phyloP scores from a whole-genome alignment of 1,140 invertebrate species.

The Aphelenchoides avenae region DNA sequence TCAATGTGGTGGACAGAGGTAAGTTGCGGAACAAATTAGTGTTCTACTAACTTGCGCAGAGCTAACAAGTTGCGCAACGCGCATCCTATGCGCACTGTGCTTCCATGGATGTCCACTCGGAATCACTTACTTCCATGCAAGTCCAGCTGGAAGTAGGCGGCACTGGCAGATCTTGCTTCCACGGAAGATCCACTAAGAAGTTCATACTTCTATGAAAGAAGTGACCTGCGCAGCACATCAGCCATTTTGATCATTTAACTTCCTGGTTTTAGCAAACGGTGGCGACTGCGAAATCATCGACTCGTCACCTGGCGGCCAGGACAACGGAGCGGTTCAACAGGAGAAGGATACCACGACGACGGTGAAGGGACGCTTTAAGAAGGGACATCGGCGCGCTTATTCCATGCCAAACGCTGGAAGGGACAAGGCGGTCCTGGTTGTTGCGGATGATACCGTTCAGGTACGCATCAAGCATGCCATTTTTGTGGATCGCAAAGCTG shows the following conservation, averaged over 20 bases:
- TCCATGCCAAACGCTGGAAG: conserved; percentile 41
- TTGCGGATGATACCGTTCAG: conserved; percentile 17
- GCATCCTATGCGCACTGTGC: background rate
- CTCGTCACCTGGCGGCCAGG: too few species aligned
- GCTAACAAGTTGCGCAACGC: background rate
- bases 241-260: conserved; percentile 3
- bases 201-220: too few species aligned
- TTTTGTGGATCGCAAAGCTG: too few species aligned
- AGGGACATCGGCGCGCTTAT: conserved; percentile 41
- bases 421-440: conserved; percentile 30
- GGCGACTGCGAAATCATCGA: conserved; percentile 32
- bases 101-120: conserved; percentile 1
- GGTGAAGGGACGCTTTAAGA: conserved; percentile 28
- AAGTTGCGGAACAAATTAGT: background rate
- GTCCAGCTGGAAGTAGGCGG: background rate
- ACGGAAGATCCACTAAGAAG: too few species aligned
- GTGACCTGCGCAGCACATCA: too few species aligned
- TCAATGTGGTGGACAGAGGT: conserved; percentile 35
- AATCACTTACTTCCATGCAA: conserved; percentile 9
- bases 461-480: too few species aligned
- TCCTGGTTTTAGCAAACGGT: conserved; percentile 26
- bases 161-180: background rate
- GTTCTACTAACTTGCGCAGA: conserved; percentile 3
- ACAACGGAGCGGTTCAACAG: too few species aligned
- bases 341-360: conserved; percentile 14